Base-by-base conservation (phyloP, 2,888 invertebrate genomes). In the Eilema sororculum region DNA sequence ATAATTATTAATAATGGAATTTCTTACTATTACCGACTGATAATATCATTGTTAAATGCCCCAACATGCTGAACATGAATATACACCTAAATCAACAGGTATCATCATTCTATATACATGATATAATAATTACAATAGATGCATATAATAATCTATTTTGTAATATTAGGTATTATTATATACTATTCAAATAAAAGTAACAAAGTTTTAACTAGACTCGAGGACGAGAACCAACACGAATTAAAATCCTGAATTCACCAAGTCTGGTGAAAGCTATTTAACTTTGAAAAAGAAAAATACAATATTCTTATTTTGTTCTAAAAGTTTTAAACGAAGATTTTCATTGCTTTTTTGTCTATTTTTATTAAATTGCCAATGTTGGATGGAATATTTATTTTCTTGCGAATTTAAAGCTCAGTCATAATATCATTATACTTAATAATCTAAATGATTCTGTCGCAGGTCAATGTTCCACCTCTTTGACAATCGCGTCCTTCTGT, bases 201-300 rank as follows among this genome's bases (percentile, higher is more conserved):
- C 68, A 72, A 79, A 73, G 72, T 73, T 77, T 62, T 70, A 72
- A 80, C 77, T 69, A 75, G 20, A 66, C 66, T 59, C 52, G n/a
- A n/a, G 20, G 59, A 62, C 20, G 25, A 46, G 58, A 28, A 65
- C 58, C 61, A 64, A 63, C 24, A 58, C 24, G 59, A 75, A 71
- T 80, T 67, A 73, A 58, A 75, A 72, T 65, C 22, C 61, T 67
- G 66, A 74, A 69, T 78, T 66, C 24, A 68, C 73, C 67, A 80
- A 76, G 75, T 71, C 74, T 70, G 68, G 63, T 74, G 60, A 80
- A 80, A 80, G 78, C 74, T 69, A 80, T 79, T 79, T 74, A 79
- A 80, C 75, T 79, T 80, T 46, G 57, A 62, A 68, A 69, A 72
- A 71, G 69, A 74, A 70, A 75, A 52, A n/a, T 2, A 52, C 52